Base-by-base conservation (phyloP, 2,797 vertebrate species). In the Bovichtus diacanthus region DNA sequence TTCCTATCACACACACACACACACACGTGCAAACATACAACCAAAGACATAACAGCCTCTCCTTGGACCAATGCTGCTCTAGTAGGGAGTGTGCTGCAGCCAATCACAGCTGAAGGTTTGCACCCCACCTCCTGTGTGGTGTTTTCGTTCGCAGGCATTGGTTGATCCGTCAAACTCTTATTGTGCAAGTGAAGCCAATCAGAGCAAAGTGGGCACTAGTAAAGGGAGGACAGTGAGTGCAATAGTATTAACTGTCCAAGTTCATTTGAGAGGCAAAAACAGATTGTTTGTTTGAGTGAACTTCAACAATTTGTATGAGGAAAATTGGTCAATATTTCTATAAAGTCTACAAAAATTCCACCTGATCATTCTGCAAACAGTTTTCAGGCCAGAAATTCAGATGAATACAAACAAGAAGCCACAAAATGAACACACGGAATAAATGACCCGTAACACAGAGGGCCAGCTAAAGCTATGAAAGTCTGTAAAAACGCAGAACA, bases 41-140 rank as follows among this genome's bases (percentile, higher is more conserved):
- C 73, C 44, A 76, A 51, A 74, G 27, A 23, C 41, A 83, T 19
- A 43, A 62, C 79, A 70, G n/a, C 23, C 23, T 67, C 38, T 6
- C 39, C 44, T 82, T 76, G n/a, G 60, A 34, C 21, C 65, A 60
- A 8, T 55, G 54, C 46, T 63, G 25, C 43, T 81, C 64, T 51
- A 38, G 53, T 11, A 73, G 67, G 84, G 84, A 58, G 80, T 88
- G 88, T 86, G 60, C 58, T 5, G 53, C 39, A 81, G 81, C 94
- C 94, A 94, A 94, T 95, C 87, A 89, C 64, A 79, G 80, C 27
- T 9, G 55, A 43, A 67, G 62, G 73, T 78, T 62, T 80, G 82
- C 78, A 59, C 86, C 90, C 90, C 94, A 91, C 94, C 95, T 91
- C 82, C 73, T 76, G 46, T 68, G 49, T 34, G 9, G 53, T 25